Evolutionary conservation across 2,113 vertebrate species (phyloP).

Genomic region (Phaethon lepturus): DNA sequence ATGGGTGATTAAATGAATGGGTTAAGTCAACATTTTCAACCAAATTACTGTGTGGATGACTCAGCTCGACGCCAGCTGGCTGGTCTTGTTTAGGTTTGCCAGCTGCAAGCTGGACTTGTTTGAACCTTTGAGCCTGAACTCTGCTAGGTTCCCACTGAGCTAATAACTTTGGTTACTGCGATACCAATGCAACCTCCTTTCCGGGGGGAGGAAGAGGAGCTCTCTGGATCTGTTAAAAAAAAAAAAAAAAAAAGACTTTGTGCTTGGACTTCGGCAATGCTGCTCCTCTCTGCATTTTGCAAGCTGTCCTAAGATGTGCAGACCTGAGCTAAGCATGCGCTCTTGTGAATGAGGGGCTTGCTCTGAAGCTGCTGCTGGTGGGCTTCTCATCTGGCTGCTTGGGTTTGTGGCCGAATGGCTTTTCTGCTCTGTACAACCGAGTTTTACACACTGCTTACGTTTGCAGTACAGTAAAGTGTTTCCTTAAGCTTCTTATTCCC

Average conservation of each 20-base stretch:
- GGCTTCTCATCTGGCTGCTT: neutral
- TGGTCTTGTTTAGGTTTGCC: conserved; percentile 39
- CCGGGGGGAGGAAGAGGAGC: neutral
- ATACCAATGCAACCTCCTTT: neutral
- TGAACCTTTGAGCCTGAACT: conserved; percentile 6
- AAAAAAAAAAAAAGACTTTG: neutral
- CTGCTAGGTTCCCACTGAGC: neutral
- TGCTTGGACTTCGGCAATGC: neutral
- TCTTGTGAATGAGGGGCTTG: neutral
- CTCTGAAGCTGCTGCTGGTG: neutral
- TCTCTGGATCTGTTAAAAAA: neutral
- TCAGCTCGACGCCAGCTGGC: conserved; percentile 31
- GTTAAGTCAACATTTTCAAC: conserved; percentile 17
- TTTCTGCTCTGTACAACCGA: neutral
- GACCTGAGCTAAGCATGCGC: neutral
- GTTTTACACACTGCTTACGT: fast-evolving
- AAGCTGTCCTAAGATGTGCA: neutral
- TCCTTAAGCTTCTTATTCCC: fast-evolving
- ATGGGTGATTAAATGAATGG: neutral
- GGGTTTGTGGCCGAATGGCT: neutral
- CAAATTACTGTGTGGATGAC: neutral
- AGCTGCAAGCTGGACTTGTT: conserved; percentile 40
- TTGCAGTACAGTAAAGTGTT: neutral
- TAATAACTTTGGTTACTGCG: neutral
- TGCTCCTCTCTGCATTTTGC: neutral